Percentiles rank a stretch among this genome's conserved stretches.
Evolutionary conservation across 2,113 vertebrate species (phyloP).

Genomic region (Eurypyga helias): DNA sequence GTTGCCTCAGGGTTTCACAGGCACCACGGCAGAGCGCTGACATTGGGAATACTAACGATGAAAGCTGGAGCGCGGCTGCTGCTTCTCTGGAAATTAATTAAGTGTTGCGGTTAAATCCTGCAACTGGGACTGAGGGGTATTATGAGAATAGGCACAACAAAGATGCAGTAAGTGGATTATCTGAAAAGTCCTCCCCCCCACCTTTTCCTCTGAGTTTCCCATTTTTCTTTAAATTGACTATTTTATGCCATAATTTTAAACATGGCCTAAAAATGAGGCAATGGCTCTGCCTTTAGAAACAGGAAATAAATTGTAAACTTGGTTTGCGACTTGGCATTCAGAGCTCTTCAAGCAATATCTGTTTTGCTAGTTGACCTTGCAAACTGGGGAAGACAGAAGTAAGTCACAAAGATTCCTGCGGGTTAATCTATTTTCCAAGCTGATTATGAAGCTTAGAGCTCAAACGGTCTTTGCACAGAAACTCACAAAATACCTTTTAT

Average conservation of each 20-base stretch:
- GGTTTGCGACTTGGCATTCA: background rate
- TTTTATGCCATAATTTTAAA: background rate
- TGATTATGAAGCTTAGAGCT: slow-evolving; percentile 58
- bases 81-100: slow-evolving; percentile 29
- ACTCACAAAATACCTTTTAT: slow-evolving; percentile 53
- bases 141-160: slow-evolving; percentile 47
- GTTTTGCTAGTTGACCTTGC: slow-evolving; percentile 37
- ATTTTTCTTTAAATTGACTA: slow-evolving; percentile 27
- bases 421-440: slow-evolving; percentile 65
- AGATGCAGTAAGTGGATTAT: slow-evolving; percentile 55
- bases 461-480: slow-evolving; percentile 45
- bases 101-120: slow-evolving; percentile 18
- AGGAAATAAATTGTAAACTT: background rate
- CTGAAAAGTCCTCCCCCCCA: background rate
- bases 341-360: background rate
- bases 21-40: background rate
- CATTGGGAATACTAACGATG: background rate
- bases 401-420: slow-evolving; percentile 43
- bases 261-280: background rate
- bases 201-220: background rate
- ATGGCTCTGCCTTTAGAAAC: background rate
- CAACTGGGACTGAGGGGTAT: slow-evolving; percentile 27
- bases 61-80: background rate
- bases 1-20: background rate
- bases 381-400: slow-evolving; percentile 1